Percentiles rank a stretch among this genome's conserved stretches.
phyloP scores from a whole-genome alignment of 2,888 invertebrate species.

The Abrostola tripartita region DNA sequence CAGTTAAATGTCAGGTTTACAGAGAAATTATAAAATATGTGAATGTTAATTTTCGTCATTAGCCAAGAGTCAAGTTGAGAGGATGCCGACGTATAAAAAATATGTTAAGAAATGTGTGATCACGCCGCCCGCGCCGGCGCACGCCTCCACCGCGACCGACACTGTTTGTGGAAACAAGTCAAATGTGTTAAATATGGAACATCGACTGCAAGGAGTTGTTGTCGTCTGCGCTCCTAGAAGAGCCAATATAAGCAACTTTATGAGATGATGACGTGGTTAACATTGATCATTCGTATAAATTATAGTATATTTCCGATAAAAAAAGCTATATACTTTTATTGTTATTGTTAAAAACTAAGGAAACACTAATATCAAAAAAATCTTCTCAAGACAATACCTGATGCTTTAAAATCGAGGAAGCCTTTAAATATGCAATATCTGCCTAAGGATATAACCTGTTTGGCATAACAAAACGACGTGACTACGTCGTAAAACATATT shows the following conservation, averaged over 20 bases:
- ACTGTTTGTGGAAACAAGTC: slow-evolving; percentile 84
- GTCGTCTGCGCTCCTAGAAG: slow-evolving; percentile 59
- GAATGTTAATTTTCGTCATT: slow-evolving; percentile 87
- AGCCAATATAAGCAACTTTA: slow-evolving; percentile 26
- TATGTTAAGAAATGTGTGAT: slow-evolving; percentile 78
- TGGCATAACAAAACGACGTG: slow-evolving; percentile 56
- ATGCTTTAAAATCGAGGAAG: slow-evolving; percentile 53
- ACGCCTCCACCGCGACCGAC: slow-evolving; percentile 69
- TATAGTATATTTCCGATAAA: neutral
- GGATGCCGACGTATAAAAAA: slow-evolving; percentile 79
- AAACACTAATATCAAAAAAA: slow-evolving; percentile 30
- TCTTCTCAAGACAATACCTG: slow-evolving; percentile 34
- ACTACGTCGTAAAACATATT: slow-evolving; percentile 59
- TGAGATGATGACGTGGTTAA: neutral
- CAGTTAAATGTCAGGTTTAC: slow-evolving; percentile 71
- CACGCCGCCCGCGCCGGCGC: slow-evolving; percentile 77
- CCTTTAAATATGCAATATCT: slow-evolving; percentile 49
- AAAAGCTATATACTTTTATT: neutral
- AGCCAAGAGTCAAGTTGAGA: slow-evolving; percentile 77
- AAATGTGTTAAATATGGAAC: slow-evolving; percentile 83
- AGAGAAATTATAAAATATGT: slow-evolving; percentile 81
- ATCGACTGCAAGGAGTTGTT: slow-evolving; percentile 51
- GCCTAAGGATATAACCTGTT: slow-evolving; percentile 56
- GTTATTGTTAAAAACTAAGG: slow-evolving; percentile 19
- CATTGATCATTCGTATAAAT: neutral